Base-by-base conservation (phyloP, 2,113 vertebrate species). In the Urocitellus parryii region DNA sequence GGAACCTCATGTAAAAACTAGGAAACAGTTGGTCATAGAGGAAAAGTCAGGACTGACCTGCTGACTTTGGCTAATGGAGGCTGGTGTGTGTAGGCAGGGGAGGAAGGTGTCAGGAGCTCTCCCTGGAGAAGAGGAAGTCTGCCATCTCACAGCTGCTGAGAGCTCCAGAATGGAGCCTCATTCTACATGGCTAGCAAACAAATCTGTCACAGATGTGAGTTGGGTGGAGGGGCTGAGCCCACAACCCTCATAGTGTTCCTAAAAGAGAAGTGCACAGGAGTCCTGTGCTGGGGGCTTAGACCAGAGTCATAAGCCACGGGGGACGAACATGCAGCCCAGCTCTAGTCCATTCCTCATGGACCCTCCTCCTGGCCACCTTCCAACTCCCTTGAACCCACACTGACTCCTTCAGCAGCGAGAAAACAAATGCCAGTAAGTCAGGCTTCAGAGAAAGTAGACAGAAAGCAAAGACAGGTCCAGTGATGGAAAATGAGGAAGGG, bases 221-320 rank as follows among this genome's bases (percentile, higher is more conserved):
- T 17, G 4, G 29, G n/a, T 63, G 8, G 12, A 2, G 13, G 61
- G 0, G 32, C 5, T 11, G 11, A 81, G 39, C 25, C 51, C 17
- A 48, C 27, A n/a, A 9, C 5, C 5, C 11, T 3, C 3, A 0
- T 1, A 3, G 45, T 12, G n/a, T 25, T 58, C 48, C 24, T 45
- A 79, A 92, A 80, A 13, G 2, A 88, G 53, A 14, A 18, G 27
- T 27, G 0, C 25, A 6, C 0, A 0, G 48, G 18, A 56, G 25
- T n/a, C n/a, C n/a, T n/a, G 4, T 1, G 16, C 70, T 27, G 16
- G 18, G 20, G 37, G 7, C 14, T 42, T 5, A 39, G 10, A 58
- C 25, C 8, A 2, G 7, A 48, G 20, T 63, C 39, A 8, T 58
- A 11, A 58, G 27, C 58, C 37, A 4, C 10, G 1, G 6, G 8